Evolutionary conservation across 2,113 vertebrate species (phyloP).

Genomic region (Coracopsis vasa): DNA sequence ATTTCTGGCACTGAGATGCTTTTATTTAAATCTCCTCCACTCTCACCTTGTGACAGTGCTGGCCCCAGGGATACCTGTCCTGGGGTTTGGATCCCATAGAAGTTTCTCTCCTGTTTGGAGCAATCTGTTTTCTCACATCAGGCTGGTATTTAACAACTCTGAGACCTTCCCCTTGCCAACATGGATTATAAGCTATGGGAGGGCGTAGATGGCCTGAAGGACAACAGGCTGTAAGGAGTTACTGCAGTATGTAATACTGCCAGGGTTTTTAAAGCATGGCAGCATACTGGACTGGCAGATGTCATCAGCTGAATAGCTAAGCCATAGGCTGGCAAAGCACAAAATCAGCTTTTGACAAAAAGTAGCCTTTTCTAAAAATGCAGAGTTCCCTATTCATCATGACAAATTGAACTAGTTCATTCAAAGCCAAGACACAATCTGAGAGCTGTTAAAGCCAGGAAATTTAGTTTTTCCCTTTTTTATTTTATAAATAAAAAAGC

Average conservation of each 20-base stretch:
- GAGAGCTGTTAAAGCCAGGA: conserved; percentile 13
- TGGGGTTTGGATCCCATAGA: not conserved
- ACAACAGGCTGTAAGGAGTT: not conserved
- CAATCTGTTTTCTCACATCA: not conserved
- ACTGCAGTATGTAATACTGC: not conserved
- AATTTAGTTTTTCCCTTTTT: conserved; percentile 7
- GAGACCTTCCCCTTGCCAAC: not conserved
- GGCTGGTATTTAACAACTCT: not conserved
- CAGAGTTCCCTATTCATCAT: conserved; percentile 10
- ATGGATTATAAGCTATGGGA: not conserved
- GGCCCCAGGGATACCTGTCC: not conserved
- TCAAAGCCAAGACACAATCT: conserved; percentile 27
- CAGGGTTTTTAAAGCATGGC: not conserved
- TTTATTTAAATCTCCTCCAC: not conserved
- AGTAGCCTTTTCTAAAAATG: not conserved
- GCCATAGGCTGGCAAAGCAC: conserved; percentile 16
- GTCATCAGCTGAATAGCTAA: conserved; percentile 9
- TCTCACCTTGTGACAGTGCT: not conserved
- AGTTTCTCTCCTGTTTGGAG: not conserved
- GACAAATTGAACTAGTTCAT: not conserved
- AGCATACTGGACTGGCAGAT: not conserved
- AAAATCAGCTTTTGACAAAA: not conserved
- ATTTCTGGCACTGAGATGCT: not conserved
- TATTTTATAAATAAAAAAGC: conserved; percentile 15
- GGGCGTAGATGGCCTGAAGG: not conserved